These are phyloP conservation scores for Patella caerulea DNA, from an alignment of 2,888 invertebrate species.

Conservation along the genomic window DNA sequence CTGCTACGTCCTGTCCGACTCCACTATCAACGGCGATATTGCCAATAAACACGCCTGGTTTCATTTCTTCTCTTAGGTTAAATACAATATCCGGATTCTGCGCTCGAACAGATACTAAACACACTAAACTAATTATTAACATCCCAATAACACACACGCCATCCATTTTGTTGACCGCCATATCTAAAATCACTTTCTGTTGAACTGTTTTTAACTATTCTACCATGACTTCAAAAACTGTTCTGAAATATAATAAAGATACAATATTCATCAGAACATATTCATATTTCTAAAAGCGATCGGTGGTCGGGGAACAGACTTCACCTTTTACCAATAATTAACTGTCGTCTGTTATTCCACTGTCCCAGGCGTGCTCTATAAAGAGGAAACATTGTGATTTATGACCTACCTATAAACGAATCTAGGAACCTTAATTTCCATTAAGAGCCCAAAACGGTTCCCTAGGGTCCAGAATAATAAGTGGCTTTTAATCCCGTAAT, in stretches of 20 bases:
- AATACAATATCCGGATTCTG: constrained; percentile 27
- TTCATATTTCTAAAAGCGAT: too few relatives aligned
- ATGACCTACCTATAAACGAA: background rate
- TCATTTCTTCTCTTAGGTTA: constrained; percentile 43
- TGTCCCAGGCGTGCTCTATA: background rate
- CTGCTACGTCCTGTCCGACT: constrained; percentile 31
- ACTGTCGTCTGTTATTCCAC: too few relatives aligned
- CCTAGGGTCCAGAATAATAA: background rate
- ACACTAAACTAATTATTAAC: background rate
- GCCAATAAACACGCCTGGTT: constrained; percentile 45
- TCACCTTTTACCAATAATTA: too few relatives aligned
- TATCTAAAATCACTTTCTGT: background rate
- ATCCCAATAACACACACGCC: background rate
- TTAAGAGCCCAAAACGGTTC: background rate
- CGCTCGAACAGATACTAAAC: background rate
- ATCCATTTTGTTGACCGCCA: background rate
- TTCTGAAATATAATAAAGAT: too few relatives aligned
- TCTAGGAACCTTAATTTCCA: background rate
- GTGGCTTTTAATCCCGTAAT: constrained; percentile 2
- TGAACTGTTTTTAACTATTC: too few relatives aligned
- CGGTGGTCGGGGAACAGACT: too few relatives aligned
- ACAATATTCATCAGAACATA: too few relatives aligned
- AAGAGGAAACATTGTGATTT: constrained; percentile 6
- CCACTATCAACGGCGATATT: constrained; percentile 40
- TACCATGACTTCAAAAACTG: too few relatives aligned